phyloP scores from a whole-genome alignment of 2,888 invertebrate species.

The Apodemia hepburni region DNA sequence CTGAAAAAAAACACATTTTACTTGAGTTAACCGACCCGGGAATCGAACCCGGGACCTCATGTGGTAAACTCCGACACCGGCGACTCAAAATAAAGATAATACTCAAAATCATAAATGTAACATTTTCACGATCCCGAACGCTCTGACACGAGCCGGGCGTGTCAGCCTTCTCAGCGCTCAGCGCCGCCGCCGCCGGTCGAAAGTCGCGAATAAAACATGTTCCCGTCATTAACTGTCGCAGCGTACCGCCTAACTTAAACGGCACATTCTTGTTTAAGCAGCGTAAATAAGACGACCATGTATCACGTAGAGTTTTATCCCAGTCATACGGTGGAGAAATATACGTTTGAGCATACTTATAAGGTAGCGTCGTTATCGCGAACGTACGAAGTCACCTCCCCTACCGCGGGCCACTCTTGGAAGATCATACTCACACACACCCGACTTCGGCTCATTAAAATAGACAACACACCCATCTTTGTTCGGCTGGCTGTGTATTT shows the following conservation, averaged over 20 bases:
- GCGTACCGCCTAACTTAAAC: not conserved
- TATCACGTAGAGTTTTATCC: slow-evolving; percentile 14
- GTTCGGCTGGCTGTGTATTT: too few species aligned
- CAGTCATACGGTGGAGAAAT: slow-evolving; percentile 11
- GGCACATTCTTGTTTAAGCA: slow-evolving; percentile 6
- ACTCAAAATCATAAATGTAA: not conserved
- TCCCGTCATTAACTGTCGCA: not conserved
- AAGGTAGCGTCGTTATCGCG: not conserved
- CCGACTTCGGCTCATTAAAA: too few species aligned
- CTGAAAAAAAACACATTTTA: too few species aligned
- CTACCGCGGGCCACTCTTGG: too few species aligned
- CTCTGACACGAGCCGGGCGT: too few species aligned
- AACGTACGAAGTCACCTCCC: too few species aligned
- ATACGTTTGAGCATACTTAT: slow-evolving; percentile 2
- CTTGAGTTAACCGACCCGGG: too few species aligned
- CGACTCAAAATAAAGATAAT: too few species aligned
- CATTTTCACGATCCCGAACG: not conserved
- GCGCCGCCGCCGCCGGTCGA: not conserved
- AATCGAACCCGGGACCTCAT: too few species aligned
- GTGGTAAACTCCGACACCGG: too few species aligned
- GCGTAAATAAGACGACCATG: not conserved
- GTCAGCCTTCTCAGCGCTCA: not conserved
- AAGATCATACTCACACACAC: too few species aligned
- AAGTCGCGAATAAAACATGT: slow-evolving; percentile 2
- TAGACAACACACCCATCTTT: too few species aligned